These are phyloP conservation scores for Gymnarchus niloticus DNA, from an alignment of 2,113 vertebrate species.

Conservation along the genomic window DNA sequence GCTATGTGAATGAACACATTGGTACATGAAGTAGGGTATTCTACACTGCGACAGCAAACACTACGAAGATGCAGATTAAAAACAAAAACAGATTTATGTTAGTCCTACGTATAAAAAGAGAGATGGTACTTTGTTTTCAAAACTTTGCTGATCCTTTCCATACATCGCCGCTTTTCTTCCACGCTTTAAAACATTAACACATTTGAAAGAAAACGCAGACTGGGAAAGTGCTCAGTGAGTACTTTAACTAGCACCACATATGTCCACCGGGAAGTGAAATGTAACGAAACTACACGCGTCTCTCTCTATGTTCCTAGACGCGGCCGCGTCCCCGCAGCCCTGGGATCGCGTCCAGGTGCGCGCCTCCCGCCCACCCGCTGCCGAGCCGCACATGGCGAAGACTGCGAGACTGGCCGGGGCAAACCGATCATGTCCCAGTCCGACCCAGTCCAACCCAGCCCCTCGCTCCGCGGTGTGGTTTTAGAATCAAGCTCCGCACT, in stretches of 20 bases:
- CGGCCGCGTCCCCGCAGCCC: too few species aligned
- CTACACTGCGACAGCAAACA: neutral
- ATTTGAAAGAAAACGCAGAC: too few species aligned
- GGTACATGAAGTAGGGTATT: neutral
- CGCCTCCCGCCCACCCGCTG: neutral
- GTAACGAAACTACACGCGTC: neutral
- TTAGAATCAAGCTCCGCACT: slow-evolving; percentile 39
- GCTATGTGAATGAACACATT: neutral
- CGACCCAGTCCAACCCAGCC: neutral
- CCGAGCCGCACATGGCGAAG: slow-evolving; percentile 32
- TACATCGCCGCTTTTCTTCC: neutral
- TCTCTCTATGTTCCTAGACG: too few species aligned
- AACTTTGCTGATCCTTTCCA: neutral
- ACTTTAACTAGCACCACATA: neutral
- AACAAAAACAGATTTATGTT: neutral
- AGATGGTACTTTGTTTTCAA: neutral
- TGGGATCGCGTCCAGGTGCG: neutral
- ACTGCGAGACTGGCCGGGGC: slow-evolving; percentile 20
- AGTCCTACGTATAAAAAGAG: neutral
- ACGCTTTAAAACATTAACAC: neutral
- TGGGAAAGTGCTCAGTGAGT: neutral
- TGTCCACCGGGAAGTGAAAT: neutral
- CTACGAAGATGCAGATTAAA: neutral
- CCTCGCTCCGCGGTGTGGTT: slow-evolving; percentile 48
- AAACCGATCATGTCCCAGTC: too few species aligned